Evolutionary conservation across 2,797 vertebrate species (phyloP), one percentile per base, ranked within the genome.

Genomic region (Melanotaenia nigrans): DNA sequence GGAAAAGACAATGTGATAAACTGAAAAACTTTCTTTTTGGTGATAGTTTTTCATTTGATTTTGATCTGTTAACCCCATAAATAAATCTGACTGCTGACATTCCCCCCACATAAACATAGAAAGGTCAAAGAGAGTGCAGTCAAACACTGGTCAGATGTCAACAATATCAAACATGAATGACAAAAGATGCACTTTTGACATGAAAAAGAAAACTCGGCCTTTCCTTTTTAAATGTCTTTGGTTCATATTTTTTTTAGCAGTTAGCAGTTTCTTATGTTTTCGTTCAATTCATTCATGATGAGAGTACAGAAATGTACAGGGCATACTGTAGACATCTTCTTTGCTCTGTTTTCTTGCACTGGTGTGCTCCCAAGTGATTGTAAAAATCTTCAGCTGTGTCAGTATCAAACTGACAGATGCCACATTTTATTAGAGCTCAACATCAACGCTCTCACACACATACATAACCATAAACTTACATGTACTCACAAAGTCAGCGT

Each of bases 331-430:
- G 12, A 5, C 1, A 2, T 9, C 70, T 67, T 72, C 36, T 53
- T 72, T 83, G 32, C 49, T 30, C 51, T 76, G 51, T 24, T 70
- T 84, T 74, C 74, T 22, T 68, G 59, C 73, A 56, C 66, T 73
- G 51, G 33, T 75, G 32, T 58, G 58, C 77, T 86, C 75, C 71
- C 78, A 71, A 70, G 73, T 90, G 75, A 89, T 83, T 68, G 66
- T 68, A 36, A 75, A 49, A 49, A 81, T 85, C 79, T 82, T 78
- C 78, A 81, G 69, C 74, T 69, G 75, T 78, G 82, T 90, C 88
- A 88, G 72, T 78, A 78, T 85, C 77, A 84, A 89, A 90, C 83
- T 90, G 91, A 91, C 87, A 92, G 83, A 83, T 92, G 90, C 85
- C 91, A 90, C 79, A 42, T 90, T 89, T 89, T 87, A 92, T 94